These are phyloP conservation scores for Caenorhabditis macrosperma DNA, from an alignment of 2,888 invertebrate species.

Conservation along the genomic window DNA sequence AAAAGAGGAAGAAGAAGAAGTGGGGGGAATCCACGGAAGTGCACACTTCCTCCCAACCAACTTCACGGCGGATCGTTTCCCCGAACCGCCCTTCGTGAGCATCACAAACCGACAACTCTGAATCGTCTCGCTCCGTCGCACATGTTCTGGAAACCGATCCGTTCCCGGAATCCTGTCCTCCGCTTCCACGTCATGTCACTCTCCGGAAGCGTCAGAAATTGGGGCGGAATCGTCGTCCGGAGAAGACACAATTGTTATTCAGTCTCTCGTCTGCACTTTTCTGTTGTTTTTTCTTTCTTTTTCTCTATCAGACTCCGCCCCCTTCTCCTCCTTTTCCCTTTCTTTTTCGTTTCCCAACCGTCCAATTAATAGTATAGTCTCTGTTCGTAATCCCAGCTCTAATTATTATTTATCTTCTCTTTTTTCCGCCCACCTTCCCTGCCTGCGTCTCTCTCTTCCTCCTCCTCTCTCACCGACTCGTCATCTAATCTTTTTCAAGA, in stretches of 20 bases:
- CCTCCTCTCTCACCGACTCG: neutral
- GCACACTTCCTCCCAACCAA: neutral
- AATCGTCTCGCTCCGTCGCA: neutral
- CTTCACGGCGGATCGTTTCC: neutral
- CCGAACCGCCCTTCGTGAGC: too few species aligned
- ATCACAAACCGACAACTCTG: neutral
- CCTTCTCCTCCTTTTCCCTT: neutral
- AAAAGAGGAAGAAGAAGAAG: neutral
- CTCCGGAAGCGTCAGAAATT: too few species aligned
- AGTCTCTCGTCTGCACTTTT: neutral
- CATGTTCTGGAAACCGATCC: too few species aligned
- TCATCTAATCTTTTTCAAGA: neutral
- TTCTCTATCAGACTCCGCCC: too few species aligned
- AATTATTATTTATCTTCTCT: conserved; percentile 14
- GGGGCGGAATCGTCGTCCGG: too few species aligned
- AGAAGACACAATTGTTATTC: neutral
- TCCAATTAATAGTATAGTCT: conserved; percentile 2
- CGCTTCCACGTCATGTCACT: neutral
- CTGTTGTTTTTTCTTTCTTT: conserved; percentile 9
- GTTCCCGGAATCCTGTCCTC: conserved; percentile 23
- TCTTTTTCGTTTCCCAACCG: neutral
- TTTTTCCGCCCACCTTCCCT: conserved; percentile 10
- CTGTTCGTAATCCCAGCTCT: neutral
- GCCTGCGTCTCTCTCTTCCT: too few species aligned
- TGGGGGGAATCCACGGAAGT: too few species aligned